Conservation (phyloP, 2,888 invertebrate genomes). For the Drosophila basisetae region DNA sequence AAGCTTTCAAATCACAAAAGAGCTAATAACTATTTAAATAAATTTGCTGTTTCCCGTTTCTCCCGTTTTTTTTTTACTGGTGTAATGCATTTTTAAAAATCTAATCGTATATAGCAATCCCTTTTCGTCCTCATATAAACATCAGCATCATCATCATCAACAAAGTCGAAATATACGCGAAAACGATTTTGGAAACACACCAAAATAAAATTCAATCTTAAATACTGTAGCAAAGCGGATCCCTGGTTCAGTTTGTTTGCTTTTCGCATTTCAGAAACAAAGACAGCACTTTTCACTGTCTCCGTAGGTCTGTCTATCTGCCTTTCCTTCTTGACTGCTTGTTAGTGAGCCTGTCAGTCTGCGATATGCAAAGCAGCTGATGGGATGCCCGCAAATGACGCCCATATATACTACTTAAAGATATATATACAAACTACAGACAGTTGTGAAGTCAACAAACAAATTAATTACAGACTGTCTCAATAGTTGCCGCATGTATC, state of each 20-base stretch:
- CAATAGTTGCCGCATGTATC: slow-evolving; percentile 72
- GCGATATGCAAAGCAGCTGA: slow-evolving; percentile 74
- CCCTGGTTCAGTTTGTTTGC: slow-evolving; percentile 29
- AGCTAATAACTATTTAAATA: neutral
- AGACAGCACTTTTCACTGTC: slow-evolving; percentile 43
- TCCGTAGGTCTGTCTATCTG: neutral
- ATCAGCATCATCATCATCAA: neutral
- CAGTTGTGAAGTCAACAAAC: slow-evolving; percentile 78
- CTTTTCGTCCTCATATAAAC: neutral
- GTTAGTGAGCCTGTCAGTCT: slow-evolving; percentile 17
- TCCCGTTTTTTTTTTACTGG: too few species aligned
- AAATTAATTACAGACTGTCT: slow-evolving; percentile 79
- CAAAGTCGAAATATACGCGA: slow-evolving; percentile 5
- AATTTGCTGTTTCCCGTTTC: neutral
- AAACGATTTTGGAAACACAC: slow-evolving; percentile 15
- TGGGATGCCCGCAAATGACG: slow-evolving; percentile 68
- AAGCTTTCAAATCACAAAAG: neutral
- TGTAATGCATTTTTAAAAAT: neutral
- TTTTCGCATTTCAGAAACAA: slow-evolving; percentile 52
- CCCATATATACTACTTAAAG: slow-evolving; percentile 59
- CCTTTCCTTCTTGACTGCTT: slow-evolving; percentile 3
- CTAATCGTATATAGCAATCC: neutral
- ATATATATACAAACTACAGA: slow-evolving; percentile 34
- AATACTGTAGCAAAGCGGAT: slow-evolving; percentile 33
- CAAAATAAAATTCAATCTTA: slow-evolving; percentile 15